Percentiles rank a stretch among this genome's conserved stretches.
phyloP scores from a whole-genome alignment of 2,797 vertebrate genomes.

The Rhinichthys osculus region DNA sequence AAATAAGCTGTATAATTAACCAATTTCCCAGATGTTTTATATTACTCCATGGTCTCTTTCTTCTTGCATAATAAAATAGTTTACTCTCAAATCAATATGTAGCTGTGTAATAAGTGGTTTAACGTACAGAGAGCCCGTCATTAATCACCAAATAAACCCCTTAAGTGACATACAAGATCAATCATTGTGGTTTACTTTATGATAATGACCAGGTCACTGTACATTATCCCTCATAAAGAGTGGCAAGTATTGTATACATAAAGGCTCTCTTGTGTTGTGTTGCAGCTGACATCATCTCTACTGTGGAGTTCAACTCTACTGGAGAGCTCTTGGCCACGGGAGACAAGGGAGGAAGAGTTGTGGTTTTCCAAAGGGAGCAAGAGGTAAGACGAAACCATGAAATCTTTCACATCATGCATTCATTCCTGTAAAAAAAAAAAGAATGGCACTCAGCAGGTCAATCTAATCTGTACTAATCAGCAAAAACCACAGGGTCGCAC shows the following conservation, averaged over 20 bases:
- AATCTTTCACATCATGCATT: slow-evolving; percentile 6
- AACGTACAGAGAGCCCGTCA: neutral
- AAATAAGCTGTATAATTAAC: neutral
- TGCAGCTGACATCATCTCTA: slow-evolving; percentile 92
- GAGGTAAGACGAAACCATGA: slow-evolving; percentile 77
- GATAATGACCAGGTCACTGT: neutral
- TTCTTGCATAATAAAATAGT: neutral
- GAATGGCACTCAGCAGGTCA: slow-evolving; percentile 7
- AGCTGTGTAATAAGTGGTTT: neutral
- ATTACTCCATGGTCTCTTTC: neutral
- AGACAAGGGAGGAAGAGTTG: slow-evolving; percentile 91
- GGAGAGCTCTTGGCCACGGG: slow-evolving; percentile 91
- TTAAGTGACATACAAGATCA: slow-evolving; percentile 7
- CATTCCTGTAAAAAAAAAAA: slow-evolving; percentile 2
- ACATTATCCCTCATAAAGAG: neutral
- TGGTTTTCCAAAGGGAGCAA: slow-evolving; percentile 92
- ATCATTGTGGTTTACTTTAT: neutral
- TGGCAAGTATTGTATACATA: slow-evolving; percentile 5
- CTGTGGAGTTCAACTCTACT: slow-evolving; percentile 91
- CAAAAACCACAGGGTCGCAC: slow-evolving; percentile 20
- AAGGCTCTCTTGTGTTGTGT: slow-evolving; percentile 35
- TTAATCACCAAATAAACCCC: slow-evolving; percentile 20
- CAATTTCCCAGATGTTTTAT: neutral
- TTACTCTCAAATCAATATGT: slow-evolving; percentile 1
- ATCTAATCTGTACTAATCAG: slow-evolving; percentile 4